These are phyloP conservation scores for Cotesia congregata DNA, from an alignment of 2,888 invertebrate species.

Conservation along the genomic window DNA sequence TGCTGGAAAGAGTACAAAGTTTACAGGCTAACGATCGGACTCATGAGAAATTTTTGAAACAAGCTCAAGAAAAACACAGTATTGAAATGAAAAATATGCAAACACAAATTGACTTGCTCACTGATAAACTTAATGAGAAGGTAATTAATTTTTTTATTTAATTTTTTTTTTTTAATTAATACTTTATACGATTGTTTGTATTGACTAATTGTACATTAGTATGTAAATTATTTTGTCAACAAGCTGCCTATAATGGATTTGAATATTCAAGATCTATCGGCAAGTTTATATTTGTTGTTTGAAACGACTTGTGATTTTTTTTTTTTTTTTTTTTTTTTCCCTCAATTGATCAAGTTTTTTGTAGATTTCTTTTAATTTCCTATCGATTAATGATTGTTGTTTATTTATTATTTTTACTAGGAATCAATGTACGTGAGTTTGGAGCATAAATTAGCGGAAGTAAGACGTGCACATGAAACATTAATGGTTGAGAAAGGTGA, in stretches of 20 bases:
- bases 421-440: slow-evolving; percentile 59
- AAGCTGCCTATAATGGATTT: slow-evolving; percentile 55
- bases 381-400: not conserved
- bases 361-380: slow-evolving; percentile 8
- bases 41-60: slow-evolving; percentile 69
- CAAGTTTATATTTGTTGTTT: slow-evolving; percentile 49
- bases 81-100: slow-evolving; percentile 71
- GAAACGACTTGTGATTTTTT: not conserved
- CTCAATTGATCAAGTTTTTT: not conserved
- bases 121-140: slow-evolving; percentile 66
- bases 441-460: slow-evolving; percentile 68
- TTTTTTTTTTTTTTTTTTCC: not conserved
- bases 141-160: slow-evolving; percentile 48
- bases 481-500: slow-evolving; percentile 76
- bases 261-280: slow-evolving; percentile 52
- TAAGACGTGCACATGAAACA: slow-evolving; percentile 75
- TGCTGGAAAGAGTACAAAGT: slow-evolving; percentile 61
- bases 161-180: slow-evolving; percentile 10
- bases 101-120: slow-evolving; percentile 70
- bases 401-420: slow-evolving; percentile 47
- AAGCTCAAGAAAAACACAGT: slow-evolving; percentile 71
- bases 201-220: slow-evolving; percentile 12
- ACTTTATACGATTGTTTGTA: slow-evolving; percentile 5
- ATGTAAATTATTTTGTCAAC: slow-evolving; percentile 44
- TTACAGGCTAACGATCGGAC: slow-evolving; percentile 61